A percentile compares a stretch with the other conserved stretches of the same genome.
These are phyloP conservation scores for Pocillopora verrucosa DNA, from an alignment of 64 coral and sea anemone genomes.

Conservation along the genomic window DNA sequence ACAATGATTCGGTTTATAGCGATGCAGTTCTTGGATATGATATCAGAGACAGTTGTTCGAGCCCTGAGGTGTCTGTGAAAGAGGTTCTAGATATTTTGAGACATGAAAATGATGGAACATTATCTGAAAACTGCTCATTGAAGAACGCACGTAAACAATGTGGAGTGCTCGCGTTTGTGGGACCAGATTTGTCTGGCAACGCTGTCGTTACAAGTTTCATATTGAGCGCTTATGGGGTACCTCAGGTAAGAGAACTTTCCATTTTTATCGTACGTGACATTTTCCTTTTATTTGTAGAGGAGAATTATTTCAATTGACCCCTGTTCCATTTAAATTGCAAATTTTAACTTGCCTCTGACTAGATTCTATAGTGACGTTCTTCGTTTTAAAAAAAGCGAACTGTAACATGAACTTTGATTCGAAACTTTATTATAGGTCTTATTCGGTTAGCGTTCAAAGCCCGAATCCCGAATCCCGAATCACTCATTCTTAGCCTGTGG, in stretches of 20 bases:
- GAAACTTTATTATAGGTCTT: too few relatives aligned
- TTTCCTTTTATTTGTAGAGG: not conserved
- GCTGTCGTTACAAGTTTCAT: constrained; percentile 43
- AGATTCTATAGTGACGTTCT: too few relatives aligned
- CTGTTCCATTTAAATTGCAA: too few relatives aligned
- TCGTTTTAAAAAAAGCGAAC: too few relatives aligned
- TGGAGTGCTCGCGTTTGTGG: constrained; percentile 51
- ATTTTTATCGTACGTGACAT: not conserved
- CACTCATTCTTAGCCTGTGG: too few relatives aligned
- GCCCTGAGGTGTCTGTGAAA: not conserved
- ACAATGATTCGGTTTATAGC: not conserved
- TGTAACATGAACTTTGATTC: too few relatives aligned
- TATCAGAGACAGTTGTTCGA: constrained; percentile 72
- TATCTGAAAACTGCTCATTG: not conserved
- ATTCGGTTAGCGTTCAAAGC: too few relatives aligned
- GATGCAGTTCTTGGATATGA: constrained; percentile 63
- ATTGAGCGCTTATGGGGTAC: constrained; percentile 46
- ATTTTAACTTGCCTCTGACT: too few relatives aligned
- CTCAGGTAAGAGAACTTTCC: constrained; percentile 64
- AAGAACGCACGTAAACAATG: not conserved
- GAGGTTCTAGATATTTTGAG: constrained; percentile 30
- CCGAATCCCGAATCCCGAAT: too few relatives aligned
- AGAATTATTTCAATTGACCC: too few relatives aligned
- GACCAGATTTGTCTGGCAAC: constrained; percentile 28
- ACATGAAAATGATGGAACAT: not conserved